Evolutionary conservation across 2,113 vertebrate genomes (phyloP).

Genomic region (Alectura lathami): DNA sequence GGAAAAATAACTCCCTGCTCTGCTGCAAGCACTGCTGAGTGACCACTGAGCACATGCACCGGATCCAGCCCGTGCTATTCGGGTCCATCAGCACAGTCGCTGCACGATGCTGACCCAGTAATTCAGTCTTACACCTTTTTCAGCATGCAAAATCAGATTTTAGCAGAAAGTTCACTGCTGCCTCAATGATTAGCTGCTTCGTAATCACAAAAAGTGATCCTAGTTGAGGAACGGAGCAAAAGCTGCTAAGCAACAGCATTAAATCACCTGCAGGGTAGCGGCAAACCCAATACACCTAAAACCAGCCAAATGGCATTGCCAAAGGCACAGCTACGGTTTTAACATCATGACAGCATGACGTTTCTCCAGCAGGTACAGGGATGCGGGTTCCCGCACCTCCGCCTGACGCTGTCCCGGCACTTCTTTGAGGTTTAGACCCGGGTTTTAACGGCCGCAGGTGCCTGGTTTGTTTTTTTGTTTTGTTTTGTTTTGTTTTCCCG

Average conservation of each 20-base stretch:
- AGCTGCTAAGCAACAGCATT: neutral
- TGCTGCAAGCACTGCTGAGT: neutral
- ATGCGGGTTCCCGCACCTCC: neutral
- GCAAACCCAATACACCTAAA: neutral
- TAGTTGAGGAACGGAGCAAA: neutral
- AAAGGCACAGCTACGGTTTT: neutral
- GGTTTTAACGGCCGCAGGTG: too few species aligned
- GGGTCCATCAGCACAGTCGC: rapidly evolving
- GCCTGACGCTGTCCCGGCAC: neutral
- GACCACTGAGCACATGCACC: rapidly evolving
- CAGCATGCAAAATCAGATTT: neutral
- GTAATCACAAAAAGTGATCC: neutral
- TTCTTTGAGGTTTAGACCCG: too few species aligned
- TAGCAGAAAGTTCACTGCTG: neutral
- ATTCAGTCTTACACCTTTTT: rapidly evolving
- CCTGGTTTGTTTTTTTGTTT: too few species aligned
- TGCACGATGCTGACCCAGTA: neutral
- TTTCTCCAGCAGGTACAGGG: neutral
- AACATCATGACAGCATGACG: neutral
- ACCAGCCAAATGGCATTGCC: neutral
- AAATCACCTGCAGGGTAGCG: neutral
- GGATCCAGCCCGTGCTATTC: neutral
- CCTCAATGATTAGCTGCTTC: neutral
- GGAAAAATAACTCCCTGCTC: neutral
- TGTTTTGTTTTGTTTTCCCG: too few species aligned